These are phyloP conservation scores for Daphoenositta chrysoptera DNA, from an alignment of 2,113 vertebrate genomes.

Conservation along the genomic window DNA sequence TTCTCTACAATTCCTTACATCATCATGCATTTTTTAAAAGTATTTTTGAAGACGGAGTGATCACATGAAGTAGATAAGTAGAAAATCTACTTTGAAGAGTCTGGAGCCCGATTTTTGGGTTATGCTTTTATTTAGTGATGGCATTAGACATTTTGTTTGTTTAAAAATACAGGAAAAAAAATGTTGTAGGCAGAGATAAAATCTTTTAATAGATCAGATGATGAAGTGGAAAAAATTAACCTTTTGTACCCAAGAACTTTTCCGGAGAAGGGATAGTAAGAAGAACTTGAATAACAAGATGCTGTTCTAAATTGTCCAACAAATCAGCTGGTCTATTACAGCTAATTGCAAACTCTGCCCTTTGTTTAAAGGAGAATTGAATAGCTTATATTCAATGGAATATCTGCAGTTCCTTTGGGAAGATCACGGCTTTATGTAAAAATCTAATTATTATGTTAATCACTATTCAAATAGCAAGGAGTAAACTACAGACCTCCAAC, in stretches of 20 bases:
- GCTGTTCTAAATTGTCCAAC: background rate
- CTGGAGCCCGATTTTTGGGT: background rate
- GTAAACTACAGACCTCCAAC: background rate
- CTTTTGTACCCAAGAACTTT: background rate
- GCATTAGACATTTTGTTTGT: background rate
- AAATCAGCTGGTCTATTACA: background rate
- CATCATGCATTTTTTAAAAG: background rate
- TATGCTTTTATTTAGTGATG: background rate
- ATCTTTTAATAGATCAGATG: background rate
- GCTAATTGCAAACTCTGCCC: background rate
- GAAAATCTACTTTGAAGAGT: background rate
- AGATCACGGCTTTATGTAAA: background rate
- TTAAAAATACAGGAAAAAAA: background rate
- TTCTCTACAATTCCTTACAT: background rate
- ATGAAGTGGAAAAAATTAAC: background rate
- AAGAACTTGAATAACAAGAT: background rate
- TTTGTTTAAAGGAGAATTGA: background rate
- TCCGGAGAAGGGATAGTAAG: background rate
- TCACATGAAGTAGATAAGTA: background rate
- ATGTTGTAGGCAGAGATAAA: background rate
- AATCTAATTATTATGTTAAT: conserved; percentile 43
- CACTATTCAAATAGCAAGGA: background rate
- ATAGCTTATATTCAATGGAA: background rate
- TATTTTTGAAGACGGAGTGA: background rate
- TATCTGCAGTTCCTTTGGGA: background rate